Evolutionary conservation across 2,113 vertebrate genomes (phyloP).

Genomic region (Paradisaea rubra): DNA sequence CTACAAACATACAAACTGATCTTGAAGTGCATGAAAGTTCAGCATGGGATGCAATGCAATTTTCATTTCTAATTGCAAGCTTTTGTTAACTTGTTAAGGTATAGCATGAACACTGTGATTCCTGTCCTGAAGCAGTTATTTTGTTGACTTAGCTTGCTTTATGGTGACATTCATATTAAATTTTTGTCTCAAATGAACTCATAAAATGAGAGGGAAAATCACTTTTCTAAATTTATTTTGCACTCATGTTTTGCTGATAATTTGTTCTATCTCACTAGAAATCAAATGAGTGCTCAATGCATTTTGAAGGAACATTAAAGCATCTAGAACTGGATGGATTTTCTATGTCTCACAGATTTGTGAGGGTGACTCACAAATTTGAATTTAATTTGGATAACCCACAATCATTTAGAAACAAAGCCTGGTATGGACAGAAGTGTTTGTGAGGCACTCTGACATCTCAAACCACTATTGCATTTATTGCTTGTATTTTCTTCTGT

Average conservation of each 20-base stretch:
- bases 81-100: slow-evolving; percentile 15
- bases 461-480: not conserved
- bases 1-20: not conserved
- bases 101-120: not conserved
- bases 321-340: not conserved
- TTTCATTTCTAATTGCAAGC: not conserved
- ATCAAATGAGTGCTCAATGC: slow-evolving; percentile 3
- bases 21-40: not conserved
- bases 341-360: not conserved
- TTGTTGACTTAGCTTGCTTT: not conserved
- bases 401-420: not conserved
- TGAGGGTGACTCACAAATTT: not conserved
- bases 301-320: not conserved
- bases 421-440: not conserved
- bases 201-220: not conserved
- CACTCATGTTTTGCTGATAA: not conserved
- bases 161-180: not conserved
- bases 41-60: not conserved
- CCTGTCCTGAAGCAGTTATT: not conserved
- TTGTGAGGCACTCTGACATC: not conserved
- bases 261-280: not conserved
- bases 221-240: slow-evolving; percentile 16
- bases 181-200: slow-evolving; percentile 20
- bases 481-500: not conserved
- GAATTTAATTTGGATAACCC: not conserved